phyloP scores from a whole-genome alignment of 2,797 vertebrate genomes.

The Myotis daubentonii region DNA sequence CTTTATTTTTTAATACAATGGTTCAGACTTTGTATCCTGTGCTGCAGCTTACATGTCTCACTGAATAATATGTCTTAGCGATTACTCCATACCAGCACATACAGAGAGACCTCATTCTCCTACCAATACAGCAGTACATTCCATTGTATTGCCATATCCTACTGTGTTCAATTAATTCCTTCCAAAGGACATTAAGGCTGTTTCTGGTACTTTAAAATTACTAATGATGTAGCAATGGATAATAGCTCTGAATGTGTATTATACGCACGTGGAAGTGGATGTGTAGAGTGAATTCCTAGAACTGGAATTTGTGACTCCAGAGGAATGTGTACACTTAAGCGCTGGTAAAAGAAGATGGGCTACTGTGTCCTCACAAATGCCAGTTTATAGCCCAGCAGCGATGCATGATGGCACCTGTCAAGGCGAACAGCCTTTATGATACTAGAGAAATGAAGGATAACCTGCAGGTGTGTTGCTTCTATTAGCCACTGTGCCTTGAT shows the following conservation, averaged over 20 bases:
- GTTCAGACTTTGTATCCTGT: background rate
- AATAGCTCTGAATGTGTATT: background rate
- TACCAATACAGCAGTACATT: background rate
- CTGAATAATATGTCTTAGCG: conserved; percentile 18
- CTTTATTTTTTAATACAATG: background rate
- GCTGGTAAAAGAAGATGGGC: background rate
- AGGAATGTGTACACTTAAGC: background rate
- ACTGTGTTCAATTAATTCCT: conserved; percentile 52
- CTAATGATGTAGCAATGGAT: background rate
- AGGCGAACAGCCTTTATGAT: background rate
- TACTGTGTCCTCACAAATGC: background rate
- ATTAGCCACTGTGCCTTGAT: background rate
- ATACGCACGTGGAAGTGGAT: background rate
- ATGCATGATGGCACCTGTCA: background rate
- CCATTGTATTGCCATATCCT: background rate
- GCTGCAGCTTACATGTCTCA: background rate
- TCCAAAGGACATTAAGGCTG: background rate
- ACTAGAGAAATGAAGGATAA: background rate
- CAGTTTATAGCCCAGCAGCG: background rate
- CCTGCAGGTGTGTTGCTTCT: background rate
- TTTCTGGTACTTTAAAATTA: conserved; percentile 26
- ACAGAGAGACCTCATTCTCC: background rate
- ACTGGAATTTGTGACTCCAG: background rate
- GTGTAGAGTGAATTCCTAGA: background rate
- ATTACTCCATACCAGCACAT: background rate